Evolutionary conservation across 2,113 vertebrate genomes (phyloP).

Genomic region (Cebus imitator): DNA sequence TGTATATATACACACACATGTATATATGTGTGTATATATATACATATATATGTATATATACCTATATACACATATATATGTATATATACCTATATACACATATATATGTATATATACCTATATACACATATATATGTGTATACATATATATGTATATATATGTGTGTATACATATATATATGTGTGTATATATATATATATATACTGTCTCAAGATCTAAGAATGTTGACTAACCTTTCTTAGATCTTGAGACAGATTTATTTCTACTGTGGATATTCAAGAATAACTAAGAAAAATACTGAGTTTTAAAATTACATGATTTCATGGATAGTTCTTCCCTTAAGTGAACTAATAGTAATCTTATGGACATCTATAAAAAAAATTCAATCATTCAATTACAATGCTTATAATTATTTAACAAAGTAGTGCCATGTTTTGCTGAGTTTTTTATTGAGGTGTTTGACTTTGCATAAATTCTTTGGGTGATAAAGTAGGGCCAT

Average conservation of each 20-base stretch:
- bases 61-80: too few species aligned
- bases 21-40: too few species aligned
- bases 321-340: not conserved
- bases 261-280: not conserved
- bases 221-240: not conserved
- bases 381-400: not conserved
- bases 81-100: too few species aligned
- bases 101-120: too few species aligned
- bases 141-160: too few species aligned
- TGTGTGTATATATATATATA: too few species aligned
- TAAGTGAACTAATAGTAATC: not conserved
- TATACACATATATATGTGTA: fast-evolving
- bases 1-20: too few species aligned
- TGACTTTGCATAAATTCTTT: not conserved
- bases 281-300: not conserved
- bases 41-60: too few species aligned
- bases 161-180: too few species aligned
- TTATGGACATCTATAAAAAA: not conserved
- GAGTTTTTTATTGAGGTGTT: not conserved
- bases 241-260: not conserved
- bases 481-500: not conserved
- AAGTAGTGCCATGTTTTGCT: not conserved
- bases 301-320: not conserved
- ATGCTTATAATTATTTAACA: not conserved
- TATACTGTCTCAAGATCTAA: too few species aligned